phyloP scores from a whole-genome alignment of 1,140 invertebrate species.

The Sweltsa coloradensis region DNA sequence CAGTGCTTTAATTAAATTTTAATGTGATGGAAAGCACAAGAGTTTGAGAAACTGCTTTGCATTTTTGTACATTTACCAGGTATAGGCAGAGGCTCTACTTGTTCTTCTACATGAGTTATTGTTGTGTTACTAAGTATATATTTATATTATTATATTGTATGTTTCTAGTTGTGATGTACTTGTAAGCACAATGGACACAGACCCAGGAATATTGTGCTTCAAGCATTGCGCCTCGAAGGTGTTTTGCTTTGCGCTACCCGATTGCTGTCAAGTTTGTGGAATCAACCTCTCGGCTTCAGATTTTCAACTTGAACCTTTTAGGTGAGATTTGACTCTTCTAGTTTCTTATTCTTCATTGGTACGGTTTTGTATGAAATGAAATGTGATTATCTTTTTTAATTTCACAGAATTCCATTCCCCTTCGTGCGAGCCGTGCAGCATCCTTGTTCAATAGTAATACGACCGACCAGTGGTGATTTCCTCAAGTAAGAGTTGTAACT shows the following conservation, averaged over 20 bases:
- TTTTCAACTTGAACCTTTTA: constrained; percentile 55
- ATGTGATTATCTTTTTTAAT: constrained; percentile 6
- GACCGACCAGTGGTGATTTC: constrained; percentile 68
- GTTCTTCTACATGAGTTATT: no score
- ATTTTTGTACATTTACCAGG: no score
- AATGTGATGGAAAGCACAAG: no score
- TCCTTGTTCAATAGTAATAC: constrained; percentile 60
- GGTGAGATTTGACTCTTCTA: constrained; percentile 30
- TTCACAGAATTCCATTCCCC: constrained; percentile 55
- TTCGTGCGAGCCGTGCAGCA: constrained; percentile 59
- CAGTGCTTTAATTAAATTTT: no score
- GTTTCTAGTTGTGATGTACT: no score
- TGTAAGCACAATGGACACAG: constrained; percentile 25
- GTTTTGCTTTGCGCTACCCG: constrained; percentile 59
- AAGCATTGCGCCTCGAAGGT: constrained; percentile 68
- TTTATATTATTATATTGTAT: no score
- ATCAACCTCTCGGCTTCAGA: constrained; percentile 41
- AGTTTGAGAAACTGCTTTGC: no score
- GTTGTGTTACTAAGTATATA: no score
- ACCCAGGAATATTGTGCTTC: constrained; percentile 69
- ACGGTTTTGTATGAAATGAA: not conserved
- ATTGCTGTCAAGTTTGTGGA: constrained; percentile 55
- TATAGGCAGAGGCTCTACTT: no score
- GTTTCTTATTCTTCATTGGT: constrained; percentile 4
- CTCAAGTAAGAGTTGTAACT: constrained; percentile 55